Percentiles rank a stretch among this genome's conserved stretches.
Conservation (phyloP, 2,797 vertebrate species). For the Vipera latastei region DNA sequence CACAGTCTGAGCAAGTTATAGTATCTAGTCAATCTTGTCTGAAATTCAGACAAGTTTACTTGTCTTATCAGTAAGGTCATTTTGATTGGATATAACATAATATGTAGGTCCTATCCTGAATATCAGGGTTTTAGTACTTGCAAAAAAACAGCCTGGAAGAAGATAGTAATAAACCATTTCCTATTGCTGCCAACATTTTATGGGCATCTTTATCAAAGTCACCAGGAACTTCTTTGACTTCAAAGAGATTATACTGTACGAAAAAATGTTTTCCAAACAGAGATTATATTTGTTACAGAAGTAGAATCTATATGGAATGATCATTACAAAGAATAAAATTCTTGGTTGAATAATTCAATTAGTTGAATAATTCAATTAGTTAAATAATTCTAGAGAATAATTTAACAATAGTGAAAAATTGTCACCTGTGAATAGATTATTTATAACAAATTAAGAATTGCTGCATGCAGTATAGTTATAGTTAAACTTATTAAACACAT, state of each 20-base stretch:
- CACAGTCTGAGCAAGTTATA: neutral
- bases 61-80: neutral
- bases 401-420: neutral
- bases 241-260: neutral
- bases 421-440: neutral
- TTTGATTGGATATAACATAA: neutral
- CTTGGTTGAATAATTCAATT: neutral
- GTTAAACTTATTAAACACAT: neutral
- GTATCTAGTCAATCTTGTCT: neutral
- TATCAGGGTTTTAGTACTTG: neutral
- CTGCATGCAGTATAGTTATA: neutral
- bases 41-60: neutral
- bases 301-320: neutral
- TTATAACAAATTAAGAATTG: neutral
- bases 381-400: conserved; percentile 11
- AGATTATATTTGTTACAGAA: neutral
- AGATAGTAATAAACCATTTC: neutral
- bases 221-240: neutral
- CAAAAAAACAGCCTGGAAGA: neutral
- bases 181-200: neutral
- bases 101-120: neutral
- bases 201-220: neutral
- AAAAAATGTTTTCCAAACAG: neutral
- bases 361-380: neutral
- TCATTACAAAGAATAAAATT: neutral